These are phyloP conservation scores for Plestiodon gilberti DNA, from an alignment of 2,113 vertebrate genomes.

Conservation along the genomic window DNA sequence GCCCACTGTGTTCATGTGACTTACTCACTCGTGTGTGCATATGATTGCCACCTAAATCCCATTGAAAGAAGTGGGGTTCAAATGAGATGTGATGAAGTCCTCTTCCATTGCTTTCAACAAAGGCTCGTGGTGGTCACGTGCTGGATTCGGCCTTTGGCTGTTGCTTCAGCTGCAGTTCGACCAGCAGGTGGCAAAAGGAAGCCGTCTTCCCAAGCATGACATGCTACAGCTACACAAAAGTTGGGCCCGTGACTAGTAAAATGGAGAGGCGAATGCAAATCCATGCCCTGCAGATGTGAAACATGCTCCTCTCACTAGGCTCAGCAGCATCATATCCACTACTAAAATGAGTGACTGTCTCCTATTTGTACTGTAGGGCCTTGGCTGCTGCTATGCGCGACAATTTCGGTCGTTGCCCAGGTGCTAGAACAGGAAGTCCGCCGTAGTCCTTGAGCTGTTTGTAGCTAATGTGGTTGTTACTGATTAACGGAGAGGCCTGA, in stretches of 20 bases:
- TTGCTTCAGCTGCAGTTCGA: background rate
- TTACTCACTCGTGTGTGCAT: background rate
- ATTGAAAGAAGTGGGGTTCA: background rate
- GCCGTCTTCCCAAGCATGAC: background rate
- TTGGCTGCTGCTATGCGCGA: background rate
- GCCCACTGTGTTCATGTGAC: too few relatives aligned
- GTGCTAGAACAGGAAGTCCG: slow-evolving; percentile 15
- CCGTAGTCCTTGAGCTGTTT: background rate
- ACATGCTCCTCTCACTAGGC: too few relatives aligned
- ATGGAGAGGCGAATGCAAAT: background rate
- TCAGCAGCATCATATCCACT: background rate
- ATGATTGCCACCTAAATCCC: background rate
- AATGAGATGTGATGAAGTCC: background rate
- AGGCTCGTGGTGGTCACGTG: background rate
- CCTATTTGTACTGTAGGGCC: background rate
- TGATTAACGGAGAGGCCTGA: slow-evolving; percentile 27
- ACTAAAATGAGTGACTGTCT: background rate
- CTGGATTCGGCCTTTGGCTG: background rate
- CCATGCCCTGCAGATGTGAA: background rate
- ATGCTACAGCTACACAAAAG: background rate
- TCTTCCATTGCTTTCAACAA: background rate
- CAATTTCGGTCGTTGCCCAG: rapidly evolving
- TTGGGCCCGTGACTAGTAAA: background rate
- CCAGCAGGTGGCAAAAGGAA: slow-evolving; percentile 39
- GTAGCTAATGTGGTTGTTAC: background rate